Conservation (phyloP, 2,888 invertebrate genomes). For the Matsumyia berberina region DNA sequence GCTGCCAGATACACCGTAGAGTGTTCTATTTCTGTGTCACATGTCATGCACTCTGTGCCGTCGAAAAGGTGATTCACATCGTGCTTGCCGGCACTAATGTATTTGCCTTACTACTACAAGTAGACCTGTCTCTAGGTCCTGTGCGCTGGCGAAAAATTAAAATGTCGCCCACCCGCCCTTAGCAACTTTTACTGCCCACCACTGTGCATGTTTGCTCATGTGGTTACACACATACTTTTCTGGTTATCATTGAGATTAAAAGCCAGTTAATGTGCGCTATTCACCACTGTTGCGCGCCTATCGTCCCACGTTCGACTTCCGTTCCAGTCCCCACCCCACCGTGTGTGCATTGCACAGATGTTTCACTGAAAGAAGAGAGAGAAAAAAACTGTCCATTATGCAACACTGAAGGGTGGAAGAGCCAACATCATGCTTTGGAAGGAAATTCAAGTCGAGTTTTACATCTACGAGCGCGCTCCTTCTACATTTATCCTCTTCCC, state of each 20-base stretch:
- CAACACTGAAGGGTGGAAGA: conserved; percentile 6
- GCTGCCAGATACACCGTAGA: conserved; percentile 9
- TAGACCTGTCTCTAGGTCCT: background rate
- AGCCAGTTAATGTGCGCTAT: conserved; percentile 58
- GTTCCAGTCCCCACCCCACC: background rate
- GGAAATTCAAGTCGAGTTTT: conserved; percentile 39
- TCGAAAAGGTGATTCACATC: conserved; percentile 53
- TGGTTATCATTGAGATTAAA: conserved; percentile 69
- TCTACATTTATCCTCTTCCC: conserved; percentile 7
- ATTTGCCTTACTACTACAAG: conserved; percentile 9
- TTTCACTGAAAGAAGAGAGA: conserved; percentile 24
- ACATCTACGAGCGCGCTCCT: background rate
- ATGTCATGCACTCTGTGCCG: conserved; percentile 25
- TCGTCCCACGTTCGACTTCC: conserved; percentile 39
- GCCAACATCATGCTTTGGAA: conserved; percentile 29
- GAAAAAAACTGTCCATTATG: background rate
- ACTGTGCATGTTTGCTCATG: conserved; percentile 47
- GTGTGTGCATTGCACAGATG: conserved; percentile 26
- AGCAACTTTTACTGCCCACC: too few species aligned
- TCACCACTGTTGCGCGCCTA: background rate
- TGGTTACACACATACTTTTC: conserved; percentile 54
- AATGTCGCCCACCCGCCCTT: conserved; percentile 1
- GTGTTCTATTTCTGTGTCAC: conserved; percentile 7
- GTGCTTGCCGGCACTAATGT: conserved; percentile 29
- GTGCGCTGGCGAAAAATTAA: background rate